Evolutionary conservation across 2,113 vertebrate genomes (phyloP), one percentile per base, ranked within the genome.

Genomic region (Nerophis ophidion): DNA sequence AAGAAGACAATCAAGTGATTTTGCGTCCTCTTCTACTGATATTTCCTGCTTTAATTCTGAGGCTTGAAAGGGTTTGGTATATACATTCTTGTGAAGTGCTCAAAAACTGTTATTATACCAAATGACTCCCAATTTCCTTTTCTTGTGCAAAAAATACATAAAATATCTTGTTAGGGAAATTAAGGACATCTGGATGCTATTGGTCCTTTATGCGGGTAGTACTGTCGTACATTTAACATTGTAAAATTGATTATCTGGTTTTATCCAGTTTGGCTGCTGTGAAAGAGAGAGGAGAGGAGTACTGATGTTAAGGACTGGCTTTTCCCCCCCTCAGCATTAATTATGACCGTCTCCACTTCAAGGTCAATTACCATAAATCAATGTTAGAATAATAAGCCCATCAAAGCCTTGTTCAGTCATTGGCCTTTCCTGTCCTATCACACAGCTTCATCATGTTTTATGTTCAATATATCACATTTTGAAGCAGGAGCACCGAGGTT

Each of bases 341-440:
- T 75, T 68, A 75, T 62, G 57, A 65, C 42, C 40, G 38, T 66
- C 58, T 75, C 59, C 57, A 68, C 64, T 67, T 16, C 66, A 71
- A 73, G 74, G 68, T 80, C 77, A 77, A 68, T 75, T 19, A 66
- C 57, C 56, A 65, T 75, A 75, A 75, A 80, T 73, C 72, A 73
- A 61, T 75, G 53, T 61, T 72, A 57, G 6, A 66, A 75, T 75
- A 73, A 82, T 71, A 68, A 75, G 65, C 60, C 64, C 70, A 42
- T 79, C 63, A 75, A 77, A 74, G 36, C 61, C 68, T 72, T 70
- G 71, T 70, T 57, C 61, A 75, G 74, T 81, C 80, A 76, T 81
- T 70, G 84, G 85, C 80, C 82, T 80, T 54, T 71, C 57, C 52
- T 65, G 69, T 82, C 79, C 61, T 63, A 71, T 83, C 63, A 44